Base-by-base conservation (phyloP, 2,797 vertebrate species). In the Pagetopsis macropterus region DNA sequence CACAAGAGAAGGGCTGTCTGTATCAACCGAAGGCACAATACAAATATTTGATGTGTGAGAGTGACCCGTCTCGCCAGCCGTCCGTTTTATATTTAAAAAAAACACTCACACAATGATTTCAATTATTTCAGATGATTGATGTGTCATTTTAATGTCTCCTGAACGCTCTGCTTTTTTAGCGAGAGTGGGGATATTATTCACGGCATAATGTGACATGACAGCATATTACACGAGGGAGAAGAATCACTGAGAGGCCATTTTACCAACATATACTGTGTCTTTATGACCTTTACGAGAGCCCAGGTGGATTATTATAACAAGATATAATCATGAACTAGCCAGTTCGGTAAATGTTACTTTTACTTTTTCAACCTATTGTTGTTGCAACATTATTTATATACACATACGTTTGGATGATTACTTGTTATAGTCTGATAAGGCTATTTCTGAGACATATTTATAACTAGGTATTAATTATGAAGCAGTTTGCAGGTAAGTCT, bases 391-490 rank as follows among this genome's bases (percentile, higher is more conserved):
- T 27, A 27, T 27, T 27, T 27, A 27, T 27, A 27, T 27, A 27
- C 4, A 27, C 27, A 44, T 37, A 54, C 62, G 41, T 57, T 17
- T 9, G 65, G n/a, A 46, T 9, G 33, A 37, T 37, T 6, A 57
- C 67, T 78, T 79, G 73, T 73, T 80, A 48, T 41, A 76, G 65
- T 82, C 43, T 75, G 88, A 87, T 75, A 84, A 73, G 82, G 82
- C 73, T 88, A 83, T 76, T 83, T 79, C 61, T 78, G 45, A 89
- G 86, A 78, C 81, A 82, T 9, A 61, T 88, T 77, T 90, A 83
- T 84, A 89, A 88, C 85, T 89, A 89, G 81, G 48, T 79, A 87
- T 80, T 78, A 88, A 89, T 91, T 90, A 87, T 85, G 33, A 64
- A 90, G 88, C 82, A 17, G 51, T 84, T 65, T 72, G 63, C 79